phyloP scores from a whole-genome alignment of 2,113 vertebrate species.

The Tachycineta bicolor region DNA sequence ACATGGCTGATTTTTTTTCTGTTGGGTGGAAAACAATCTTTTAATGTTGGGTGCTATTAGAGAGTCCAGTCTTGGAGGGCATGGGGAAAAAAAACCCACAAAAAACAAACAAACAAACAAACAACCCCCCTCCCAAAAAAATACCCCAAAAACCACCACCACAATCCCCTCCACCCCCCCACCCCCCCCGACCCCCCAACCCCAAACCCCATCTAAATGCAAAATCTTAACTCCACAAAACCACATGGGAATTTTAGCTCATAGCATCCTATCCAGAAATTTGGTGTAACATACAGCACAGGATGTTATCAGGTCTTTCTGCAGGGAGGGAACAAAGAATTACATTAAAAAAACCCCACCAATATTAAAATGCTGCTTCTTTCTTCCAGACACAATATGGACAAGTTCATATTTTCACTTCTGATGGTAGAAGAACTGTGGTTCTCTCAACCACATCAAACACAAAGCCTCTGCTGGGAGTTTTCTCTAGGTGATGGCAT shows the following conservation, averaged over 20 bases:
- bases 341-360: accelerated
- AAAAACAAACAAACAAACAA: no score
- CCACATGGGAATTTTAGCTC: neutral
- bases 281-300: neutral
- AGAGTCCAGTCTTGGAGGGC: neutral
- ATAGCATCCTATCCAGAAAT: neutral
- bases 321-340: neutral
- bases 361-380: neutral
- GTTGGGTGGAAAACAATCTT: neutral
- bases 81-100: accelerated
- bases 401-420: neutral
- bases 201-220: neutral
- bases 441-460: neutral
- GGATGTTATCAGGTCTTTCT: neutral
- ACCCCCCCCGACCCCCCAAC: no score
- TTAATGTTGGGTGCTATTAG: neutral
- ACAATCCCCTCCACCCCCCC: no score
- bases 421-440: neutral
- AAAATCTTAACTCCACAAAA: neutral
- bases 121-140: no score
- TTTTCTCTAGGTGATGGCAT: neutral
- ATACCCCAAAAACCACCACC: no score
- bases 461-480: neutral
- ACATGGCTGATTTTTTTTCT: neutral
- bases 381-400: neutral